phyloP scores from a whole-genome alignment of 2,797 vertebrate species.

The Rhabdomys pumilio region DNA sequence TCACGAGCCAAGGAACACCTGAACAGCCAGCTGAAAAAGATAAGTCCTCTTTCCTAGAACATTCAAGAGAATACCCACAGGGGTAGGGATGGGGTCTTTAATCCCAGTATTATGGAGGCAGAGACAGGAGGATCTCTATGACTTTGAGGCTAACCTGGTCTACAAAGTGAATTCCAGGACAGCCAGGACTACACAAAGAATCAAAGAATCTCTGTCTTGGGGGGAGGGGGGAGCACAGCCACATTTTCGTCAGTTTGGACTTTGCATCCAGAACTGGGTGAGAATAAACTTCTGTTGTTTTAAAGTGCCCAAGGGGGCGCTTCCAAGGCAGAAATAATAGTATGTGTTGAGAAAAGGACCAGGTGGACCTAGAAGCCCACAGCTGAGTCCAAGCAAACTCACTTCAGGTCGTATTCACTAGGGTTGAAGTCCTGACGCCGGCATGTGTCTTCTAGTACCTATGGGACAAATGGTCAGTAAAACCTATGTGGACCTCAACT shows the following conservation, averaged over 20 bases:
- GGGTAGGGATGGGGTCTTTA: background rate
- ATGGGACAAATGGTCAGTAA: constrained; percentile 49
- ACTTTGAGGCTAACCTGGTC: background rate
- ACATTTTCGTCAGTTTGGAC: background rate
- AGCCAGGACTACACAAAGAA: background rate
- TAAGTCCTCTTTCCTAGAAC: too few relatives aligned
- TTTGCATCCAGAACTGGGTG: background rate
- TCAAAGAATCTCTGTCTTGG: background rate
- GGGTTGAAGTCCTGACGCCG: constrained; percentile 94
- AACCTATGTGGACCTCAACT: background rate
- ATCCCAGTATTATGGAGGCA: background rate
- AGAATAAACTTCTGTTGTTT: background rate
- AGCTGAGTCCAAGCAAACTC: constrained; percentile 85
- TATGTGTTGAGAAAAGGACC: background rate
- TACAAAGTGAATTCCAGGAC: background rate
- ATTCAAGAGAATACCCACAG: background rate
- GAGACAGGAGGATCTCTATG: background rate
- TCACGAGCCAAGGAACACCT: background rate
- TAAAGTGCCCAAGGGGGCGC: background rate
- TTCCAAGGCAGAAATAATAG: background rate
- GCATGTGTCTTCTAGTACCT: constrained; percentile 97
- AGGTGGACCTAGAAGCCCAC: background rate
- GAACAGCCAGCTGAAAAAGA: background rate
- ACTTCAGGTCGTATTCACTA: constrained; percentile 95
- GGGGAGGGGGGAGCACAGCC: background rate